Evolutionary conservation across 2,888 invertebrate genomes (phyloP).

Genomic region (Artemia sinica): DNA sequence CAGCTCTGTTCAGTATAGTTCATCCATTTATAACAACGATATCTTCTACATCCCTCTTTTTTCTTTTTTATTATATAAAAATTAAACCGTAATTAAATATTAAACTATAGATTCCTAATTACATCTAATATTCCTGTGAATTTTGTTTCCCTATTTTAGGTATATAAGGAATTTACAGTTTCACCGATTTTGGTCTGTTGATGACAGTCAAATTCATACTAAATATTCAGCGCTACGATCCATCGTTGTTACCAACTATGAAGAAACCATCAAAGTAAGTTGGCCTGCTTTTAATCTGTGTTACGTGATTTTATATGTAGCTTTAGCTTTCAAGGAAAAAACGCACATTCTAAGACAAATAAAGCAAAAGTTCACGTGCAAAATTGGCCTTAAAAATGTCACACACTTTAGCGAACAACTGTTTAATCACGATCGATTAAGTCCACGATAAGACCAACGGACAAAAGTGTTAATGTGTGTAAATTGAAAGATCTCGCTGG

Average conservation of each 20-base stretch:
- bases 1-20: too few species aligned
- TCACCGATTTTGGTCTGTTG: conserved; percentile 93
- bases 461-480: too few species aligned
- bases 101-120: not conserved
- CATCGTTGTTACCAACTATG: conserved; percentile 90
- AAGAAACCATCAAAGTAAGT: conserved; percentile 71
- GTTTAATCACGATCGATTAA: too few species aligned
- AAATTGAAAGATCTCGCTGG: too few species aligned
- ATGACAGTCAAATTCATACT: conserved; percentile 85
- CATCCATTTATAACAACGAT: too few species aligned
- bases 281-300: not conserved
- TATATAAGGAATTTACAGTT: conserved; percentile 54
- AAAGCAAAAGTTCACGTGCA: not conserved
- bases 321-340: not conserved
- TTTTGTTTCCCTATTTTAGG: conserved; percentile 33
- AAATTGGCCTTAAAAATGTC: too few species aligned
- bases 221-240: conserved; percentile 92
- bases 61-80: too few species aligned
- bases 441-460: too few species aligned
- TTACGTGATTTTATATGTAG: not conserved
- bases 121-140: conserved; percentile 17
- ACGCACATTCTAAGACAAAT: not conserved
- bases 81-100: not conserved
- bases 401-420: too few species aligned
- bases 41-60: too few species aligned